Base-by-base conservation (phyloP, 1,140 invertebrate species). In the Psix sp. region DNA sequence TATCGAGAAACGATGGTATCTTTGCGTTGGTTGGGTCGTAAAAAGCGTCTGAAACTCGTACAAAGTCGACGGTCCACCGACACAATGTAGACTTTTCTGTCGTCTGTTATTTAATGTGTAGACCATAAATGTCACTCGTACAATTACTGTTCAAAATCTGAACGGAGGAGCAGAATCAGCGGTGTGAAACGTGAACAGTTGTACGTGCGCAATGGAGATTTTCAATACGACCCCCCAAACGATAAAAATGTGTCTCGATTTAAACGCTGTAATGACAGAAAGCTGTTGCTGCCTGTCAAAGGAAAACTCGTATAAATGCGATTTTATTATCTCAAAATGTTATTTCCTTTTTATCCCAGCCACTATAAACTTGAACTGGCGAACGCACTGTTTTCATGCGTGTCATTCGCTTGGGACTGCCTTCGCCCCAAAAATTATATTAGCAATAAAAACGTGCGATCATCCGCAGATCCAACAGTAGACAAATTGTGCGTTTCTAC, bases 281-380 rank as follows among this genome's bases (percentile, higher is more conserved):
- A 56, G 36, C 57, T 57, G 57, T 56, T 62, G 36, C 59, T 57
- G 33, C 49, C 49, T 57, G 57, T 71, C 67, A 70, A 62, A 70
- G 66, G 36, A 54, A 70, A 62, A 62, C 48, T 62, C 66, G 49
- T 70, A 70, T 62, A 60, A 60, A 48, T 71, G 43, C 24, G 67
- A 71, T 65, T 72, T 72, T 63, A 72, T n/a, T n/a, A n/a, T n/a
- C n/a, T n/a, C n/a, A n/a, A n/a, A n/a, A n/a, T n/a, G n/a, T n/a
- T n/a, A n/a, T n/a, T n/a, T n/a, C n/a, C n/a, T n/a, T n/a, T n/a
- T n/a, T n/a, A n/a, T n/a, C n/a, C n/a, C n/a, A n/a, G n/a, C n/a
- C n/a, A n/a, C n/a, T n/a, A n/a, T n/a, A n/a, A n/a, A n/a, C n/a
- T n/a, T n/a, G n/a, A n/a, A n/a, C n/a, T n/a, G n/a, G n/a, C n/a